Evolutionary conservation across 2,113 vertebrate genomes (phyloP).

Genomic region (Pseudopodoces humilis): DNA sequence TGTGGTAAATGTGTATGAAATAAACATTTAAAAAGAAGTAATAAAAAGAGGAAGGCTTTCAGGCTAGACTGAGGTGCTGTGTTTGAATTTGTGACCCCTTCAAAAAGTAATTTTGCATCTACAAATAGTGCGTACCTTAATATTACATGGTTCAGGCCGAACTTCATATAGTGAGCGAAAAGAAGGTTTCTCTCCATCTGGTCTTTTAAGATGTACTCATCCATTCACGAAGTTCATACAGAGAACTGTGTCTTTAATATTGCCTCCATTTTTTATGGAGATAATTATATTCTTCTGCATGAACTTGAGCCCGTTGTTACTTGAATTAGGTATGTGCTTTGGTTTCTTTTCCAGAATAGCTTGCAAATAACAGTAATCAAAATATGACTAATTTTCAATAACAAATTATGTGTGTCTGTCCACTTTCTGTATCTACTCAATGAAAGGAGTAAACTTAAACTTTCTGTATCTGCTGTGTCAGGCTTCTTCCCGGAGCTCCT

Average conservation of each 20-base stretch:
- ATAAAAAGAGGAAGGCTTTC: not conserved
- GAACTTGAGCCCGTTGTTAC: not conserved
- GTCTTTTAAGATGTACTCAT: not conserved
- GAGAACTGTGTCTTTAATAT: not conserved
- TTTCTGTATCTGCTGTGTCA: not conserved
- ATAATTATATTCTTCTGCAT: not conserved
- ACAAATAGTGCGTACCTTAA: not conserved
- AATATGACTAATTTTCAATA: not conserved
- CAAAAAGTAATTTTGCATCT: not conserved
- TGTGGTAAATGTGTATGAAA: constrained; percentile 36
- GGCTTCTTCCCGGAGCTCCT: not conserved
- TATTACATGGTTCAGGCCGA: not conserved
- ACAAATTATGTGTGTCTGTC: not conserved
- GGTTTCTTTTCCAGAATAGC: not conserved
- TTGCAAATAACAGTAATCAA: not conserved
- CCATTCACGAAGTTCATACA: not conserved
- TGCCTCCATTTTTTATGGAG: not conserved
- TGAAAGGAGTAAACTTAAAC: not conserved
- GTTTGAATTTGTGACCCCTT: constrained; percentile 36
- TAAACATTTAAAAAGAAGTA: constrained; percentile 23
- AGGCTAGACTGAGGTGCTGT: not conserved
- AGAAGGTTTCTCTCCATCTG: not conserved
- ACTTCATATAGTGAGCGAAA: not conserved
- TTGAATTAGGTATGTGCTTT: not conserved
- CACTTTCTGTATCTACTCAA: not conserved